A percentile compares a stretch with the other conserved stretches of the same genome.
Evolutionary conservation across 2,113 vertebrate genomes (phyloP).

Genomic region (Cyanoramphus novaezelandiae): DNA sequence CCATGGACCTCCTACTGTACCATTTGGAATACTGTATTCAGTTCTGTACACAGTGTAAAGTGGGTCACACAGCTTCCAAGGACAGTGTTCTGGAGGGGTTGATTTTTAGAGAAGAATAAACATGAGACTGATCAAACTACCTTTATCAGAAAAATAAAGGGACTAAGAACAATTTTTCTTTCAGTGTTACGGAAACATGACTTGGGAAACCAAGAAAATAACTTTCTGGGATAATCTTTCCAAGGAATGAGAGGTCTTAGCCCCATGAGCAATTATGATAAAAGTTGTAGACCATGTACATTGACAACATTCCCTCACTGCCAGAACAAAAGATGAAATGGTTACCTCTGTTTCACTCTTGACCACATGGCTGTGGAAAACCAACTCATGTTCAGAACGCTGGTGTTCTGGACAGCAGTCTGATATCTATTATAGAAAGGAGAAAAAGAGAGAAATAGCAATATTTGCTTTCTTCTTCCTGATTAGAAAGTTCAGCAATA

Average conservation of each 20-base stretch:
- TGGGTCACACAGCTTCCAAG: background rate
- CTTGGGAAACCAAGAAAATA: background rate
- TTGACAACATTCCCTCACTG: background rate
- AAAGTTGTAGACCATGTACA: background rate
- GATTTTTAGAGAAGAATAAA: background rate
- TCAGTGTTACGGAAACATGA: background rate
- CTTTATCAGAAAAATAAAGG: background rate
- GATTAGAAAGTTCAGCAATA: background rate
- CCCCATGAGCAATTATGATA: background rate
- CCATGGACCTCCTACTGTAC: background rate
- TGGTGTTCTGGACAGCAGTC: background rate
- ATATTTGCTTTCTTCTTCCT: background rate
- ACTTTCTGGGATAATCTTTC: background rate
- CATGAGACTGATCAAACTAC: background rate
- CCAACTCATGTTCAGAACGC: background rate
- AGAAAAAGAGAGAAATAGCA: background rate
- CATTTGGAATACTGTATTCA: background rate
- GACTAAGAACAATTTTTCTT: background rate
- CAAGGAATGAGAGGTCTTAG: background rate
- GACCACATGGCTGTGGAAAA: background rate
- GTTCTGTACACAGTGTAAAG: background rate
- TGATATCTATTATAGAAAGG: background rate
- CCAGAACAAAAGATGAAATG: background rate
- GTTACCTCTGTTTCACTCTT: background rate
- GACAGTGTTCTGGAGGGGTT: background rate